phyloP scores from a whole-genome alignment of 2,113 vertebrate species.

The Brachirus orientalis region DNA sequence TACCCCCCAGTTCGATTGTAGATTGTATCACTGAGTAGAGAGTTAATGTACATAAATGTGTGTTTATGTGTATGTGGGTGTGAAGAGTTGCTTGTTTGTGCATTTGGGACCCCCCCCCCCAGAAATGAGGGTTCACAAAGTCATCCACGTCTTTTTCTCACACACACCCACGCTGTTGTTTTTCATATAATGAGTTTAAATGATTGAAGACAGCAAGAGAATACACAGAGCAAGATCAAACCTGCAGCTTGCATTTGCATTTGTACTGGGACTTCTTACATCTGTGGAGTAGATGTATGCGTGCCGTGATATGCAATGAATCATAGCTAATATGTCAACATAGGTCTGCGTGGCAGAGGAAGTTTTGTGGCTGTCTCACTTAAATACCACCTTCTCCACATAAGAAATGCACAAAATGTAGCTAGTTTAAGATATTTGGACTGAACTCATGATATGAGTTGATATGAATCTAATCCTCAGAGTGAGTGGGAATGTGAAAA shows the following conservation, averaged over 20 bases:
- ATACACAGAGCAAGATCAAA: conserved; percentile 30
- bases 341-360: background rate
- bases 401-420: no score
- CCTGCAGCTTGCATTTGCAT: conserved; percentile 35
- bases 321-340: background rate
- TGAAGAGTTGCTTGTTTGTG: background rate
- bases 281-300: conserved; percentile 9
- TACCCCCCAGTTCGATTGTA: conserved; percentile 50
- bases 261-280: conserved; percentile 27
- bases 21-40: conserved; percentile 39
- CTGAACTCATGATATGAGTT: no score
- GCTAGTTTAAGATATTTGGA: no score
- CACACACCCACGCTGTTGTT: conserved; percentile 37
- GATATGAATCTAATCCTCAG: no score
- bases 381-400: no score
- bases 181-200: conserved; percentile 31
- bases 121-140: conserved; percentile 45
- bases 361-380: no score
- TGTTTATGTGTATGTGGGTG: background rate
- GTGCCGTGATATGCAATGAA: background rate
- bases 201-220: conserved; percentile 22
- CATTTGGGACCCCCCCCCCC: conserved; percentile 32
- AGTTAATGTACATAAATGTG: conserved; percentile 15
- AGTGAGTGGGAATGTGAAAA: no score
- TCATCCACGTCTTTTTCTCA: conserved; percentile 26